These are phyloP conservation scores for Magallana angulata DNA, from an alignment of 1,140 invertebrate species.

Conservation along the genomic window DNA sequence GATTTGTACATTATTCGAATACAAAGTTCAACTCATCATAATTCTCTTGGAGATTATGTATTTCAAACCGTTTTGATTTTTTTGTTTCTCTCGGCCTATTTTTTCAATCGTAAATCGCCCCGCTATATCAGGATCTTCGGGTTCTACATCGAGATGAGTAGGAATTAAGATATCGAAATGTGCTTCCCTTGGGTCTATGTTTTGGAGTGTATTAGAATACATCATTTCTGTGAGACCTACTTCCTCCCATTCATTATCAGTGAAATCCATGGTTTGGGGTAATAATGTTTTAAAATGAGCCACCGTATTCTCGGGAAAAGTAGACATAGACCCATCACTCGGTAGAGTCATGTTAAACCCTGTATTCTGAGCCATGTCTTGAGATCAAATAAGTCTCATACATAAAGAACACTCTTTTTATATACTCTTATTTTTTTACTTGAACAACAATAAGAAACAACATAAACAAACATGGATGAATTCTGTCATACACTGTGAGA, in stretches of 20 bases:
- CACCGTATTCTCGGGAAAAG: background rate
- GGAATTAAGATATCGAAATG: background rate
- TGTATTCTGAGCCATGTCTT: no score
- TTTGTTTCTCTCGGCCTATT: background rate
- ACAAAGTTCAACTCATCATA: no score
- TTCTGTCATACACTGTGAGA: no score
- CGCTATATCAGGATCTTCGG: no score
- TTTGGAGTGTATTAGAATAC: background rate
- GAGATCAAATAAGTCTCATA: no score
- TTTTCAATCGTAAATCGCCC: background rate
- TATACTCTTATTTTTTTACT: no score
- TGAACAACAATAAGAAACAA: background rate
- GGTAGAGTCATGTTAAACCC: background rate
- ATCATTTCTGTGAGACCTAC: background rate
- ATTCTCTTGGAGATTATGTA: no score
- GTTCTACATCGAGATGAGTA: background rate
- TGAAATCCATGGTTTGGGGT: background rate
- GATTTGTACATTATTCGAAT: no score
- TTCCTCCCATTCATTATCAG: background rate
- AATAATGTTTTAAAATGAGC: slow-evolving; percentile 22
- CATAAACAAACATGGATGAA: no score
- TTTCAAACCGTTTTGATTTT: no score
- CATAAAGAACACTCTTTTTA: background rate
- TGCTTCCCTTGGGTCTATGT: background rate
- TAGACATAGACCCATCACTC: background rate